Percentiles rank a stretch among this genome's conserved stretches.
Conservation (phyloP, 2,888 invertebrate genomes). For the Hermodice carunculata region DNA sequence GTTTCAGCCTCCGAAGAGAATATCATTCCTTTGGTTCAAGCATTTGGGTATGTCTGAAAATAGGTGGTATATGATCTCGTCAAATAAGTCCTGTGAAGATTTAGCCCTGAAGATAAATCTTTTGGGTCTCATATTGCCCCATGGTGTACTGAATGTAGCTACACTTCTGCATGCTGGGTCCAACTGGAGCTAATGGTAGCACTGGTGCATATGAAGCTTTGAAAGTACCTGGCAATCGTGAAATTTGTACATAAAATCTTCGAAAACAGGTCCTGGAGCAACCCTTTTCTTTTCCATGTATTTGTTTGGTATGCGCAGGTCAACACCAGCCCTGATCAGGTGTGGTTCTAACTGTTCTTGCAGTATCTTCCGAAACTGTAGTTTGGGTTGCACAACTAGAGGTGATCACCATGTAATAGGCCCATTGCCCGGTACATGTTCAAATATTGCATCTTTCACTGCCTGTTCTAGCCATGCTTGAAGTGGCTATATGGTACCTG, state of each 20-base stretch:
- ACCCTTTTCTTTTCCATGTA: slow-evolving; percentile 10
- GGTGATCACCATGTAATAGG: slow-evolving; percentile 24
- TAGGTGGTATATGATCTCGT: background rate
- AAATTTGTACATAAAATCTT: slow-evolving; percentile 10
- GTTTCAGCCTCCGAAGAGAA: background rate
- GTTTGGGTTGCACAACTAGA: slow-evolving; percentile 22
- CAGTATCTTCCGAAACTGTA: background rate
- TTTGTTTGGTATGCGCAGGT: slow-evolving; percentile 14
- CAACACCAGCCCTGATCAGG: slow-evolving; percentile 21
- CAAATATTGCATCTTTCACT: slow-evolving; percentile 7
- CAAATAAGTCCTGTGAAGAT: background rate
- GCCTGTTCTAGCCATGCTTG: background rate
- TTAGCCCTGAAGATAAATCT: background rate
- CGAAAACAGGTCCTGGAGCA: slow-evolving; percentile 5
- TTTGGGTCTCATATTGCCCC: background rate
- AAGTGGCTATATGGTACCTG: slow-evolving; percentile 15
- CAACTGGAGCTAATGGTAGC: slow-evolving; percentile 9
- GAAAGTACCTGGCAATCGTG: background rate
- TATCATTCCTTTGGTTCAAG: background rate
- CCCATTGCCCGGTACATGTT: slow-evolving; percentile 12
- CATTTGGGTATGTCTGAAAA: background rate
- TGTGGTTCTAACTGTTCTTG: slow-evolving; percentile 19
- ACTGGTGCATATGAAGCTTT: slow-evolving; percentile 12
- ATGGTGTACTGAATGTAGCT: slow-evolving; percentile 16
- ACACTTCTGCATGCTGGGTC: background rate